Evolutionary conservation across 2,888 invertebrate species (phyloP).

Genomic region (Acanthopleura granulata): DNA sequence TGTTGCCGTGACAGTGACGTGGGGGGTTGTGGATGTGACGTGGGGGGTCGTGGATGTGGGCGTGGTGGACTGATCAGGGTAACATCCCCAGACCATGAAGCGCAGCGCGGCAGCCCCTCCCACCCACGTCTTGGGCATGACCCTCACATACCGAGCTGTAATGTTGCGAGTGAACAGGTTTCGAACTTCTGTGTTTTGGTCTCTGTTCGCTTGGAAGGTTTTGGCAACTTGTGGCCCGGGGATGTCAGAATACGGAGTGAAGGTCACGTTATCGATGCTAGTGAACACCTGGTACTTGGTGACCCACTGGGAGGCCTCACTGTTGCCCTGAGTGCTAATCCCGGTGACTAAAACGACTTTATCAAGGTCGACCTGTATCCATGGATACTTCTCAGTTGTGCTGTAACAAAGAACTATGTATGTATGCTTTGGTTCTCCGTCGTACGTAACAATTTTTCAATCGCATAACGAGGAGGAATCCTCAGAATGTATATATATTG

Average conservation of each 20-base stretch:
- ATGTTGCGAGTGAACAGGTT: constrained; percentile 47
- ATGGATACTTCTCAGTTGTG: constrained; percentile 38
- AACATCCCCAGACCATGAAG: constrained; percentile 50
- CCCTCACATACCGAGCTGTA: constrained; percentile 42
- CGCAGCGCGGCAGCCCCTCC: constrained; percentile 43
- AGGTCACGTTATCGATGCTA: constrained; percentile 33
- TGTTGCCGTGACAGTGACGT: too few species aligned
- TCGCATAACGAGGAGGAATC: too few species aligned
- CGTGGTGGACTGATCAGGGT: background rate
- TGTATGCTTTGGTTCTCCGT: too few species aligned
- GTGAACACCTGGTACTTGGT: constrained; percentile 33
- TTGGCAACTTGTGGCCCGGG: constrained; percentile 13
- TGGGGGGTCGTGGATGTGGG: constrained; percentile 29
- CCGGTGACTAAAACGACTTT: background rate
- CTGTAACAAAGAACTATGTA: constrained; percentile 1
- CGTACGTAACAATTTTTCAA: too few species aligned
- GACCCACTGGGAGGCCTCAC: constrained; percentile 32
- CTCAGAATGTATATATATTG: too few species aligned
- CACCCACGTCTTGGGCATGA: constrained; percentile 48
- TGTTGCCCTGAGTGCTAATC: background rate
- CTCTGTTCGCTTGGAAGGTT: constrained; percentile 34
- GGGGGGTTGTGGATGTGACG: constrained; percentile 29
- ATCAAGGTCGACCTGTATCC: background rate
- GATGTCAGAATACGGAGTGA: constrained; percentile 29
- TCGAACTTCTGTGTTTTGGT: constrained; percentile 29